These are phyloP conservation scores for Ptychadena robeensis DNA, from an alignment of 2,797 vertebrate genomes.

Conservation along the genomic window DNA sequence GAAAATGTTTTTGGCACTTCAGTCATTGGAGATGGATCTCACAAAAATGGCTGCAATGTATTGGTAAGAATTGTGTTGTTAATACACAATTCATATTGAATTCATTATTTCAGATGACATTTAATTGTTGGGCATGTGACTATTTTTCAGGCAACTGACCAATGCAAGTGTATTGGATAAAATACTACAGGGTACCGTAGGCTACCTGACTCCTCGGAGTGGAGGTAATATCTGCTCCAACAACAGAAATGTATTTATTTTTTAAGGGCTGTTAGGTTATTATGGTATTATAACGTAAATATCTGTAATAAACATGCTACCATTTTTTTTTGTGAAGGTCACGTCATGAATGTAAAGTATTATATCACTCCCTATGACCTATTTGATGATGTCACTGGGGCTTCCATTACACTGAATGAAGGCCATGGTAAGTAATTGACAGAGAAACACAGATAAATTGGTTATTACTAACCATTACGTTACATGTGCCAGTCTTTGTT, in stretches of 20 bases:
- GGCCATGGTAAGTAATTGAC: constrained; percentile 75
- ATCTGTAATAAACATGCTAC: background rate
- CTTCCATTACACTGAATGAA: constrained; percentile 85
- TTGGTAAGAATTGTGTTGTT: constrained; percentile 79
- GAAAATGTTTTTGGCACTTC: constrained; percentile 98
- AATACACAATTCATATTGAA: too few species aligned
- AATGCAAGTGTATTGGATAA: constrained; percentile 92
- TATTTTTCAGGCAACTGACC: constrained; percentile 88
- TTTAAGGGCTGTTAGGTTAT: background rate
- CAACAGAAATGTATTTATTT: background rate
- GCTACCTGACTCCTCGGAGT: constrained; percentile 90
- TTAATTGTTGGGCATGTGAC: background rate
- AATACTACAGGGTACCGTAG: constrained; percentile 94
- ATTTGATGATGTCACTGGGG: constrained; percentile 87
- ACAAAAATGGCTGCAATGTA: constrained; percentile 99
- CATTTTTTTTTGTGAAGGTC: constrained; percentile 73
- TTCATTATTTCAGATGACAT: background rate
- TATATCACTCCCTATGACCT: constrained; percentile 92
- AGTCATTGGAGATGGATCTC: constrained; percentile 95
- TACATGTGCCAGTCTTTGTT: too few species aligned
- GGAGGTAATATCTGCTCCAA: constrained; percentile 76
- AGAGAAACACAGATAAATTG: too few species aligned
- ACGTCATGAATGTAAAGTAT: constrained; percentile 95
- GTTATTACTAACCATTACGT: too few species aligned
- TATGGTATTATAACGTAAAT: too few species aligned